These are phyloP conservation scores for Tipula vernalis DNA, from an alignment of 2,888 invertebrate species.

Conservation along the genomic window DNA sequence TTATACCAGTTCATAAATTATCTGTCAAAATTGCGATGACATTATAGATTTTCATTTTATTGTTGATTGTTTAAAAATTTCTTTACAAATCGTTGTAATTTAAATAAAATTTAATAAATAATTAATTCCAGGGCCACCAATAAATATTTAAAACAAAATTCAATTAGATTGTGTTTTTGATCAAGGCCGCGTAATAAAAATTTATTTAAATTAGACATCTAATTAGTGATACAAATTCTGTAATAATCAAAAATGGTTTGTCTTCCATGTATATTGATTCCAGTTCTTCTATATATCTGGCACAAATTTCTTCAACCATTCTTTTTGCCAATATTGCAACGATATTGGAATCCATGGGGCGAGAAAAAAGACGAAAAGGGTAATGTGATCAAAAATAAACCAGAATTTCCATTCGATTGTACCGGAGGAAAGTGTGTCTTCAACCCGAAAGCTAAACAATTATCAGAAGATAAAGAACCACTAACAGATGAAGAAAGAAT, in stretches of 20 bases:
- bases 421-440: slow-evolving; percentile 35
- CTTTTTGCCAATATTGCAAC: slow-evolving; percentile 37
- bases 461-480: neutral
- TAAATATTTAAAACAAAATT: neutral
- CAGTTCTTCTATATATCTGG: slow-evolving; percentile 69
- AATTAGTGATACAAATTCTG: neutral
- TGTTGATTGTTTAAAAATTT: neutral
- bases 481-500: neutral
- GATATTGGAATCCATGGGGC: slow-evolving; percentile 71
- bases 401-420: slow-evolving; percentile 47
- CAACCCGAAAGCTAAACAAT: neutral
- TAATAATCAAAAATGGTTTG: slow-evolving; percentile 52
- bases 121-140: neutral
- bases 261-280: slow-evolving; percentile 75
- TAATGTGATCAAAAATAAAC: slow-evolving; percentile 37
- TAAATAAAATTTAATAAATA: neutral
- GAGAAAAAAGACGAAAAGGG: slow-evolving; percentile 47
- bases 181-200: neutral
- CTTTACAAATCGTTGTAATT: neutral
- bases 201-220: neutral
- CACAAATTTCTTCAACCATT: slow-evolving; percentile 75
- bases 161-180: neutral
- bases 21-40: neutral
- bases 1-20: neutral
- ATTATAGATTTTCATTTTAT: neutral